Conservation (phyloP, 2,888 invertebrate species). For the Argyresthia goedartella region DNA sequence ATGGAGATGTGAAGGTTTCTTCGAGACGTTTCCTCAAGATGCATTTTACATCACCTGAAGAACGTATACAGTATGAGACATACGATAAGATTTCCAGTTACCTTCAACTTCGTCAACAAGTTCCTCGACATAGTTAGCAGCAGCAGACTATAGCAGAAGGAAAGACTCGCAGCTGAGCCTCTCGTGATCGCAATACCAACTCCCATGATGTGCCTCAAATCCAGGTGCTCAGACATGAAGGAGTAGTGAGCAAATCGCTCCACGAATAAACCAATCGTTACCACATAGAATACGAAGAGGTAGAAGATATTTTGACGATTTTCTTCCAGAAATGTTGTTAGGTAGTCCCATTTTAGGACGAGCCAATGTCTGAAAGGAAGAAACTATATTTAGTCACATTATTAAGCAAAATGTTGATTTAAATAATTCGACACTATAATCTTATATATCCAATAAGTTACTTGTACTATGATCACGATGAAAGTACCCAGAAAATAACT, state of each 20-base stretch:
- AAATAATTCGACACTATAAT: no score
- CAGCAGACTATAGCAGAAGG: slow-evolving; percentile 93
- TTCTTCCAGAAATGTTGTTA: slow-evolving; percentile 94
- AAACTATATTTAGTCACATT: slow-evolving; percentile 3
- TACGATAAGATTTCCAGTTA: slow-evolving; percentile 14
- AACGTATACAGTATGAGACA: no score
- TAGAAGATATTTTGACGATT: slow-evolving; percentile 97
- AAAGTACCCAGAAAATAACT: no score
- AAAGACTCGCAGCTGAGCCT: slow-evolving; percentile 93
- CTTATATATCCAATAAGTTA: no score
- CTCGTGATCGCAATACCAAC: slow-evolving; percentile 95
- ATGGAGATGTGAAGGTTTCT: no score
- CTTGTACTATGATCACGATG: no score
- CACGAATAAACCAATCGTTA: slow-evolving; percentile 92
- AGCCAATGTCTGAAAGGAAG: slow-evolving; percentile 73
- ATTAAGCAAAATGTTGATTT: background rate
- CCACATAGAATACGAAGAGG: slow-evolving; percentile 93
- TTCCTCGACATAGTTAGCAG: slow-evolving; percentile 94
- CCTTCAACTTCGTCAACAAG: slow-evolving; percentile 90
- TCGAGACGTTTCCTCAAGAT: no score
- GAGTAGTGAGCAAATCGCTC: slow-evolving; percentile 97
- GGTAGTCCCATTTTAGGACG: slow-evolving; percentile 84
- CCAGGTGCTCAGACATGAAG: slow-evolving; percentile 96
- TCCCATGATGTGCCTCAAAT: slow-evolving; percentile 96
- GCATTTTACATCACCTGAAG: no score